Base-by-base conservation (phyloP, 2,113 vertebrate species). In the Oostethus manadensis region DNA sequence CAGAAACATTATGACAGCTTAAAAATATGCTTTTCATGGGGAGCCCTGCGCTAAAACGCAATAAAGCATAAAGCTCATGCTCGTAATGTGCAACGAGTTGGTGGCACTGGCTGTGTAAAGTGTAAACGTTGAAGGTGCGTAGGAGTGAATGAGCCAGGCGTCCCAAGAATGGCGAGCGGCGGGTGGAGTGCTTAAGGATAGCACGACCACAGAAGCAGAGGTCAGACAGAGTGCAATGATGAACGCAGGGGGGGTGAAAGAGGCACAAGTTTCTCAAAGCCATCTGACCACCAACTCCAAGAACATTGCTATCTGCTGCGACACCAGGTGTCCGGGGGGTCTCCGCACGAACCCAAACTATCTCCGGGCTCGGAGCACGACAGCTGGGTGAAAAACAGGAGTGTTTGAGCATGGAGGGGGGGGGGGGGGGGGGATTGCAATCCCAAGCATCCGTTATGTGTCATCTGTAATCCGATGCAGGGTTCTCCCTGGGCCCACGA, bases 221-320 rank as follows among this genome's bases (percentile, higher is more conserved):
- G 78, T 80, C 73, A 78, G 13, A 71, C 60, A 42, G 75, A 83
- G 80, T 80, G 82, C 77, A 79, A 54, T 62, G 47, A 71, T 38
- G 56, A 16, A 72, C 64, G 73, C 49, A 20, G 10, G 23, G 43
- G n/a, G 66, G 76, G 64, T 56, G 51, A 60, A 58, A 50, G 49
- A 26, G 29, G 56, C 20, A 20, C 5, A 2, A 75, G 44, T 77
- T 62, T 67, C 62, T 68, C 55, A 57, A 58, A 80, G 73, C 60
- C 56, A 53, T 47, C 48, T 55, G 38, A 62, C 62, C 62, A 62
- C 62, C 62, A 64, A 33, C 29, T 47, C 55, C 48, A 2, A 62
- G 73, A 47, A 54, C 74, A 48, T 38, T 42, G 21, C 43, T 62
- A 63, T 75, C 56, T 57, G 69, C 53, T 33, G 66, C 10, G 10